Percentiles rank a stretch among this genome's conserved stretches.
phyloP scores from a whole-genome alignment of 2,797 vertebrate genomes.

The Danio aesculapii region DNA sequence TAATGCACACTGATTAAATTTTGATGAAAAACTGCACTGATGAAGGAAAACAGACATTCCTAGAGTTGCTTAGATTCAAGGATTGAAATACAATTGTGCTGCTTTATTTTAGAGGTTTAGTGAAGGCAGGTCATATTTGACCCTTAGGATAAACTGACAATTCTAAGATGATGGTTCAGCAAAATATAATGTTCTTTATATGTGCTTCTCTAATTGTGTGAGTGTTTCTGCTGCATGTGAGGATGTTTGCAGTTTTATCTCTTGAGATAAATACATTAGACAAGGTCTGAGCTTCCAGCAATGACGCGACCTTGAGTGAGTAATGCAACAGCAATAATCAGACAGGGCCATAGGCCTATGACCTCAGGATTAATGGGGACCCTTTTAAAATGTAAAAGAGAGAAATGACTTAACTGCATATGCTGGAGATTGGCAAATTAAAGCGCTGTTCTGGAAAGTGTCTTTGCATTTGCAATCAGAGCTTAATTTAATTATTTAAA shows the following conservation, averaged over 20 bases:
- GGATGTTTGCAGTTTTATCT: conserved; percentile 60
- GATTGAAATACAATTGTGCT: no score
- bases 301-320: conserved; percentile 79
- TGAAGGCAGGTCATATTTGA: no score
- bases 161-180: no score
- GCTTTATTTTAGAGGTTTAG: neutral
- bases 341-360: conserved; percentile 65
- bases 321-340: conserved; percentile 72
- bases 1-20: no score
- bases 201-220: conserved; percentile 28
- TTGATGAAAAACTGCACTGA: no score
- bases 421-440: conserved; percentile 45
- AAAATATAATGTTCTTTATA: conserved; percentile 10
- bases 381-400: conserved; percentile 70
- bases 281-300: conserved; percentile 74
- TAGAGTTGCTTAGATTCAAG: no score
- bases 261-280: conserved; percentile 74
- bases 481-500: neutral
- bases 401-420: conserved; percentile 69
- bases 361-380: conserved; percentile 64
- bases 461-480: conserved; percentile 12
- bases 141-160: neutral
- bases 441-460: conserved; percentile 55
- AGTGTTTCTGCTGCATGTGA: conserved; percentile 46
- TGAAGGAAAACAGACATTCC: no score